phyloP scores from a whole-genome alignment of 1,140 invertebrate genomes.

The Leptestheria dahalacensis region DNA sequence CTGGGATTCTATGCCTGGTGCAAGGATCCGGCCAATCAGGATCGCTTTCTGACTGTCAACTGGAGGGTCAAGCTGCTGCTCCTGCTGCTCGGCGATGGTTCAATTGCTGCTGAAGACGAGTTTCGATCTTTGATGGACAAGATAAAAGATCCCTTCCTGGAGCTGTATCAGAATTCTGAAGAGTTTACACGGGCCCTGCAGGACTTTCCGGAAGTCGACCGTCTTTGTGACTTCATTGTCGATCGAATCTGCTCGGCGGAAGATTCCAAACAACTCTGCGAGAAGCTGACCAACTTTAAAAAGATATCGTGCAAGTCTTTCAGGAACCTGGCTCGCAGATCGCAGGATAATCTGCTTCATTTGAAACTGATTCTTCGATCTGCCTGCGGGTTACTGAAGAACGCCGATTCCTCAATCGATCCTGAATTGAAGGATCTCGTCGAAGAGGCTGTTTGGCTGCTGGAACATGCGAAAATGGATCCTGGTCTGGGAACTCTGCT shows the following conservation, averaged over 20 bases:
- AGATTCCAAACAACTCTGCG: not conserved
- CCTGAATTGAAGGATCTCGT: not conserved
- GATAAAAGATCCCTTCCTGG: not conserved
- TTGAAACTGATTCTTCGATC: not conserved
- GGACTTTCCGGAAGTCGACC: not conserved
- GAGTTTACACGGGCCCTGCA: not conserved
- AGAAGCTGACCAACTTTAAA: not conserved
- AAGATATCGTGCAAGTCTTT: not conserved
- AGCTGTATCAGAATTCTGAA: not conserved
- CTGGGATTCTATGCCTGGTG: not conserved
- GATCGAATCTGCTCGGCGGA: not conserved
- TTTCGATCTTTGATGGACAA: not conserved
- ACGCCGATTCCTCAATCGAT: not conserved
- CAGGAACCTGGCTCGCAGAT: not conserved
- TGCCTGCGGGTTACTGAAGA: not conserved
- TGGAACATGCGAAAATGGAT: not conserved
- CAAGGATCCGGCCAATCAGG: not conserved
- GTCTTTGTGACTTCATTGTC: not conserved
- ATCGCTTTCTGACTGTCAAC: conserved; percentile 1
- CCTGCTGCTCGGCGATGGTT: not conserved
- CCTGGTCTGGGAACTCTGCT: not conserved
- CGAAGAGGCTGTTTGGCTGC: not conserved
- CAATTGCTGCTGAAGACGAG: not conserved
- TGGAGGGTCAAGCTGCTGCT: not conserved
- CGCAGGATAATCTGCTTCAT: not conserved